Evolutionary conservation across 2,797 vertebrate genomes (phyloP).

Genomic region (Anabas testudineus): DNA sequence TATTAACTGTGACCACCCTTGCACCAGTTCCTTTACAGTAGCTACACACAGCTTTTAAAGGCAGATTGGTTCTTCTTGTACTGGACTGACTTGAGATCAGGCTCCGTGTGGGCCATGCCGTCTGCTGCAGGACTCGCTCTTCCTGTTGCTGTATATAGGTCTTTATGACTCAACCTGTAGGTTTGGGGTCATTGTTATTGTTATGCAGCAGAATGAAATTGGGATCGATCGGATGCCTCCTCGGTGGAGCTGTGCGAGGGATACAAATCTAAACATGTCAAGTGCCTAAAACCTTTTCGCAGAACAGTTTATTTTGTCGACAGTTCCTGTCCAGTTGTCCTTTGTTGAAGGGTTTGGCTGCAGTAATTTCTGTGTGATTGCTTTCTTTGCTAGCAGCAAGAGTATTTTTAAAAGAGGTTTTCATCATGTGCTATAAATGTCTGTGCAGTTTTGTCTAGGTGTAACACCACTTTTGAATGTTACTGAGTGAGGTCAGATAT

Average conservation of each 20-base stretch:
- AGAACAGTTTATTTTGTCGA: background rate
- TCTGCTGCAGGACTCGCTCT: background rate
- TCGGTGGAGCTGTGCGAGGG: background rate
- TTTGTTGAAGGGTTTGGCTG: no score
- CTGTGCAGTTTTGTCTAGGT: background rate
- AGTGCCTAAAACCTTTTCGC: background rate
- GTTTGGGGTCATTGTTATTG: background rate
- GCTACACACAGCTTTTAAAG: no score
- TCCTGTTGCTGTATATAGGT: background rate
- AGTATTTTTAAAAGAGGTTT: background rate
- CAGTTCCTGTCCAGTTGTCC: no score
- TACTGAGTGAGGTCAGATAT: background rate
- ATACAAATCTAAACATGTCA: background rate
- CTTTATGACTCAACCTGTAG: background rate
- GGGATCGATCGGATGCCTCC: background rate
- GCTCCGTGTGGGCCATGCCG: background rate
- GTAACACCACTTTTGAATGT: background rate
- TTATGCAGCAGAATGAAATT: background rate
- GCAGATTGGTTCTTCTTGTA: no score
- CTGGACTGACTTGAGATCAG: conserved; percentile 6
- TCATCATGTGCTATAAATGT: no score
- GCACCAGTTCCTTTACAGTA: no score
- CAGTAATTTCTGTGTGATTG: background rate
- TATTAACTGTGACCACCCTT: no score
- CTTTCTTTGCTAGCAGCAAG: background rate